Conservation (phyloP, 2,888 invertebrate genomes). For the Allacma fusca region DNA sequence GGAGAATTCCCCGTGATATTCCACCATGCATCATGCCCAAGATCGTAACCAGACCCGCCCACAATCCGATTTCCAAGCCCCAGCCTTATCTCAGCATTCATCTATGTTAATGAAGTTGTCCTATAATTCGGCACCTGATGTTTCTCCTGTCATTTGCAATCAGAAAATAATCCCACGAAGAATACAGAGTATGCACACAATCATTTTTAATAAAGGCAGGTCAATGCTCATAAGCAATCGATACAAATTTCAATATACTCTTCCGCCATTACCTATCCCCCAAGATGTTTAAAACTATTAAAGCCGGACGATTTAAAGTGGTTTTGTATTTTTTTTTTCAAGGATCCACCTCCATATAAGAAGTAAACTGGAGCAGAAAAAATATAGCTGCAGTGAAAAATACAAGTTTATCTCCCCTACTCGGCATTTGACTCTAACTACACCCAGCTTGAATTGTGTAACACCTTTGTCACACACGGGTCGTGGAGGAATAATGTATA, state of each 20-base stretch:
- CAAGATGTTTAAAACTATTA: background rate
- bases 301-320: background rate
- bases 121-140: constrained; percentile 43
- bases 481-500: background rate
- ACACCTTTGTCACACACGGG: background rate
- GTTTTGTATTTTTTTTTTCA: too few species aligned
- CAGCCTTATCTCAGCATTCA: constrained; percentile 28
- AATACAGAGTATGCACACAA: background rate
- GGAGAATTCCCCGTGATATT: background rate
- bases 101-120: constrained; percentile 48
- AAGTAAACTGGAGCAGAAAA: background rate
- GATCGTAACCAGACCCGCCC: constrained; percentile 25
- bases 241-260: background rate
- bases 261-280: background rate
- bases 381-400: too few species aligned
- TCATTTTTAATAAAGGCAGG: constrained; percentile 12
- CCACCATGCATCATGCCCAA: constrained; percentile 7
- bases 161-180: constrained; percentile 14
- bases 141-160: constrained; percentile 32
- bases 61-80: constrained; percentile 31
- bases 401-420: too few species aligned
- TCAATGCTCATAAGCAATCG: constrained; percentile 6
- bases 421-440: too few species aligned
- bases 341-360: background rate
- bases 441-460: too few species aligned